Base-by-base conservation (phyloP, 2,888 invertebrate species). In the Lapara coniferarum region DNA sequence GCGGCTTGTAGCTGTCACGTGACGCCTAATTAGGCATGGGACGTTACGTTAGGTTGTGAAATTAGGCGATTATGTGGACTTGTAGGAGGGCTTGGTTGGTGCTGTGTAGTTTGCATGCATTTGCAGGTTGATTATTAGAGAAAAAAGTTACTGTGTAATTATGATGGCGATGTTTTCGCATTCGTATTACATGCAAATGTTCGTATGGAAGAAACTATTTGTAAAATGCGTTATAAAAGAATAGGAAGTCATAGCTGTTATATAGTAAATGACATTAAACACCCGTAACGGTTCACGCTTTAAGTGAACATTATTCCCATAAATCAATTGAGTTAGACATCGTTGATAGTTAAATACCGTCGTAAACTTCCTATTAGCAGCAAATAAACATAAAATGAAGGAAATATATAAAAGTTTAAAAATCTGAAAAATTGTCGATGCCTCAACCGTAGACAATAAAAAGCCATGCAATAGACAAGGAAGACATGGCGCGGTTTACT, bases 1-100 rank as follows among this genome's bases (percentile, higher is more conserved):
- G 91, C 92, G 92, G 93, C 93, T 91, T 91, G 92, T 92, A 87
- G 81, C 89, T 92, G 92, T 92, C 92, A 91, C 90, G 85, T 88
- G 91, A 85, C 90, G 85, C 91, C 92, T 91, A 93, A 93, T 93
- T 93, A 92, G 91, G 92, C 78, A 89, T 87, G 87, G 82, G 81
- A 79, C 78, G 80, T 80, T 80, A 77, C 70, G 79, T 82, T 81
- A 81, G 81, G 79, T 82, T 82, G 83, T 77, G 77, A 78, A 79
- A 82, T 83, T 80, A 79, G 71, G 67, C 66, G 71, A 19, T 71
- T 63, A 72, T 66, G 56, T 55, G 46, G 44, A 16, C 46, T 56
- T 14, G 55, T 55, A 56, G 46, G 19, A 67, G 67, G 56, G 37
- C 25, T 51, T 53, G 51, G 25, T 67, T 30, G 19, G 49, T 37